Base-by-base conservation (phyloP, 2,797 vertebrate species). In the Cetoscarus ocellatus region DNA sequence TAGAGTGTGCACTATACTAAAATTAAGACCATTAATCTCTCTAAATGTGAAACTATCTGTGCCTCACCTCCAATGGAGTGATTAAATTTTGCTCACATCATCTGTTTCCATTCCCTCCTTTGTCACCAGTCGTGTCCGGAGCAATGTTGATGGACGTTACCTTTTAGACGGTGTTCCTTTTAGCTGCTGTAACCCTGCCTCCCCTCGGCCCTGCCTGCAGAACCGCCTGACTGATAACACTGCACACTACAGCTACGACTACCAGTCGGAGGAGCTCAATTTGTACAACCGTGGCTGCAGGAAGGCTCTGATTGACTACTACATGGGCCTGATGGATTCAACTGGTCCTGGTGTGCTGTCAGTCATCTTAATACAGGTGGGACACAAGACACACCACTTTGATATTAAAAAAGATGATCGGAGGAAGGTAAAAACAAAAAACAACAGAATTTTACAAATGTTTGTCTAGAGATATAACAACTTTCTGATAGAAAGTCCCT, bases 181-280 rank as follows among this genome's bases (percentile, higher is more conserved):
- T 91, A 99, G 97, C 92, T 99, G 98, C 95, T 99, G 98, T 88
- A 99, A 99, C 86, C 98, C 98, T 2, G 91, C 80, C 77, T 99
- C 98, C 0, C 97, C 97, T 0, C 92, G 98, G 14, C 98, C 97
- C 86, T 99, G 98, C 89, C 96, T 99, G 89, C 97, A 97, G 90
- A 88, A 95, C 87, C 96, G 95, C 66, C 93, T 99, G 84, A 96
- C 96, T 55, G 97, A 99, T 87, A 99, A 97, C 91, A 91, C 89
- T 0, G 98, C 97, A 9, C 98, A 99, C 92, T 97, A 96, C 93
- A 99, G 96, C 95, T 99, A 99, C 0, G 96, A 99, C 71, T 95
- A 95, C 92, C 97, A 97, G 67, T 91, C 94, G 0, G 98, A 99
- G 77, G 97, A 99, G 77, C 96, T 99, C 70, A 99, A 99, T 90